Evolutionary conservation across 2,113 vertebrate species (phyloP), one percentile per base, ranked within the genome.

Genomic region (Megaptera novaeangliae): DNA sequence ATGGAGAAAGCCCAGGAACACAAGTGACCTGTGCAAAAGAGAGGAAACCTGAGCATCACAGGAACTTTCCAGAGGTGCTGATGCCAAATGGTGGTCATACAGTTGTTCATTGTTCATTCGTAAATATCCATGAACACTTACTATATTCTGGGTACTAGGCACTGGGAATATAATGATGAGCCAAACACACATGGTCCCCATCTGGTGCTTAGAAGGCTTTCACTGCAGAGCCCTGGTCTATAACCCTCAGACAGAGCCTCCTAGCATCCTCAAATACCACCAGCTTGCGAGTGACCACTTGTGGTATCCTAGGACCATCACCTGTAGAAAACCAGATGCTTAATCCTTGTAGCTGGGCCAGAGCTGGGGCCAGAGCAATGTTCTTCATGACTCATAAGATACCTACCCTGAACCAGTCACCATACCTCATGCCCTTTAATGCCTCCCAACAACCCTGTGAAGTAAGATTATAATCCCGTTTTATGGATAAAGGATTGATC

Each of bases 31-130:
- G 10, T 49, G 46, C 1, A 8, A 25, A 74, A 66, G 49, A 75
- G 46, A 34, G 31, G 6, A 2, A 14, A 1, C 11, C 18, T 49
- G 6, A 8, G 14, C 52, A 57, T 77, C 23, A 15, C 13, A 69
- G 44, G 57, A 57, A 39, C 34, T 21, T 18, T 59, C 34, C 12
- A 27, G 78, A 61, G 5, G 44, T 8, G 31, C 1, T 44, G 25
- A 46, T 6, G 34, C 23, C 14, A 4, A 9, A 0, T 10, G 71
- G 17, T 5, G 3, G 27, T n/a, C 12, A 5, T 8, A 5, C 8
- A 55, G 34, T 18, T 44, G 52, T 57, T 77, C n/a, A 57, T 9
- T 69, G 31, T 71, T 77, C n/a, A 64, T 57, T 92, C 55, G 68
- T 11, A 68, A 66, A 74, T 71, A 72, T 20, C 68, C 10, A 0